Percentiles rank a stretch among this genome's conserved stretches.
Evolutionary conservation across 2,888 invertebrate species (phyloP).

Genomic region (Watsonalla binaria): DNA sequence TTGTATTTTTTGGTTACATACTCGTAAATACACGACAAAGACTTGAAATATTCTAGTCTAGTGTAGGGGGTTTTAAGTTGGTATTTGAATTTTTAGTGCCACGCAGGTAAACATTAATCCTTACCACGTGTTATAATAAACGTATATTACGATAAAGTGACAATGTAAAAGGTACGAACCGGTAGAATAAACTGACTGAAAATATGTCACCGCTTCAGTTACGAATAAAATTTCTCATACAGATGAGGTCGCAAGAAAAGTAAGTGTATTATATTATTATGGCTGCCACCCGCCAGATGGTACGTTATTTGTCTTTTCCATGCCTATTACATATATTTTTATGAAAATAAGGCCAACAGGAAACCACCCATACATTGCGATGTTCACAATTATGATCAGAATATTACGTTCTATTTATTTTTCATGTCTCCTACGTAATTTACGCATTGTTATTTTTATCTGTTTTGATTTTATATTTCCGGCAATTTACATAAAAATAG

Average conservation of each 20-base stretch:
- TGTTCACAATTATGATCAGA: not conserved
- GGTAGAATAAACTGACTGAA: too few relatives aligned
- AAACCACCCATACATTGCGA: not conserved
- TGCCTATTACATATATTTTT: not conserved
- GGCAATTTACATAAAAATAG: too few relatives aligned
- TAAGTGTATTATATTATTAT: not conserved
- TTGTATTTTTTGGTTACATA: too few relatives aligned
- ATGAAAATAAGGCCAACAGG: not conserved
- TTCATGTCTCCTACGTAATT: not conserved
- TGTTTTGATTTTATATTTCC: not conserved
- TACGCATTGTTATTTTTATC: not conserved
- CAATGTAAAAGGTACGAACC: too few relatives aligned
- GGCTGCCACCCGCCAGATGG: not conserved
- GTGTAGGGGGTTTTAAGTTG: too few relatives aligned
- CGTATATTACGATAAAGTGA: too few relatives aligned
- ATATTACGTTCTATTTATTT: not conserved
- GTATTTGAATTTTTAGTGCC: too few relatives aligned
- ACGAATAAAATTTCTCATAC: not conserved
- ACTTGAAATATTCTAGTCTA: too few relatives aligned
- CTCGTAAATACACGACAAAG: too few relatives aligned
- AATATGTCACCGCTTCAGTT: not conserved
- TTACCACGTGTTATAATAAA: too few relatives aligned
- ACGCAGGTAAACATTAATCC: too few relatives aligned
- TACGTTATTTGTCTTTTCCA: not conserved
- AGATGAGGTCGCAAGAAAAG: not conserved